Conservation (phyloP, 2,888 invertebrate genomes). For the Lasius platythorax region DNA sequence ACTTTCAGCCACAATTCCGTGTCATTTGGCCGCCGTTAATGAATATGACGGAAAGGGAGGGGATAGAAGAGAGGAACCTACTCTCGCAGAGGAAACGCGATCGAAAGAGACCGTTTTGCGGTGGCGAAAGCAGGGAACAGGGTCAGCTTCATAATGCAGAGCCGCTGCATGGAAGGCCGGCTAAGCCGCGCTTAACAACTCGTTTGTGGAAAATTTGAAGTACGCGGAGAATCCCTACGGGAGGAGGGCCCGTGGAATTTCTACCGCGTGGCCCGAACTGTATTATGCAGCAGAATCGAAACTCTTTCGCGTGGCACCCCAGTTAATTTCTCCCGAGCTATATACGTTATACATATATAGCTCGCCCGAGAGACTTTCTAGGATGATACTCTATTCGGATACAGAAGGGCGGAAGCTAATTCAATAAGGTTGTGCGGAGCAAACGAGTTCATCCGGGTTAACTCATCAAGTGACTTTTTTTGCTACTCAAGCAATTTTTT, state of each 20-base stretch:
- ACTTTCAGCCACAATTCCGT: conserved; percentile 76
- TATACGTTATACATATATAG: conserved; percentile 14
- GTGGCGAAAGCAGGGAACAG: conserved; percentile 9
- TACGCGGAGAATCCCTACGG: conserved; percentile 36
- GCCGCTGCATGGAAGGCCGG: conserved; percentile 22
- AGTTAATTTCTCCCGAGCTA: conserved; percentile 48
- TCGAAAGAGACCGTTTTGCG: conserved; percentile 25
- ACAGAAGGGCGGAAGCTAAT: conserved; percentile 4
- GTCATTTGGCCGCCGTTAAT: conserved; percentile 76
- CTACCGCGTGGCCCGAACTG: conserved; percentile 35
- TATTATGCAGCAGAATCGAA: conserved; percentile 51
- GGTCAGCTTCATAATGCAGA: conserved; percentile 39
- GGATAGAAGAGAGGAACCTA: background rate
- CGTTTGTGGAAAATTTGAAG: conserved; percentile 54
- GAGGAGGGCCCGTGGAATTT: conserved; percentile 42
- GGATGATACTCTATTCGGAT: conserved; percentile 19
- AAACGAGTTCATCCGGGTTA: conserved; percentile 7
- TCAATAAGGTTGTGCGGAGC: conserved; percentile 28
- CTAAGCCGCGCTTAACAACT: conserved; percentile 53
- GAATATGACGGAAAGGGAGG: conserved; percentile 58
- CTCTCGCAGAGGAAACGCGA: conserved; percentile 31
- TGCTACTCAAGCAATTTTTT: background rate
- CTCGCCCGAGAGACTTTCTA: background rate
- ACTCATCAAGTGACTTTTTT: conserved; percentile 21
- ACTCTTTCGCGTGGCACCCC: conserved; percentile 42